Evolutionary conservation across 2,113 vertebrate genomes (phyloP).

Genomic region (Nycticorax nycticorax): DNA sequence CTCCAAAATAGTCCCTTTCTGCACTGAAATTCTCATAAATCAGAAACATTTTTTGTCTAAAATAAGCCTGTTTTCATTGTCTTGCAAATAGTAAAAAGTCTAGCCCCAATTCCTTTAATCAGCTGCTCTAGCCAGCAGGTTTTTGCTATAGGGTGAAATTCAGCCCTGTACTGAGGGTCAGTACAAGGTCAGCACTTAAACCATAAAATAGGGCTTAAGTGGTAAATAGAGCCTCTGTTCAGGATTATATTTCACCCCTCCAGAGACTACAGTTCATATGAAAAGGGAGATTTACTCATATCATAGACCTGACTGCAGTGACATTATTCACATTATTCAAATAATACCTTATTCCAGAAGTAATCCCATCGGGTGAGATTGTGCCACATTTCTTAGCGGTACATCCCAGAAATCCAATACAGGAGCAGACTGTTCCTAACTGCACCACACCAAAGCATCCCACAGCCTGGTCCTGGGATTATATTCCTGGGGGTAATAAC

Average conservation of each 20-base stretch:
- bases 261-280: conserved; percentile 19
- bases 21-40: conserved; percentile 48
- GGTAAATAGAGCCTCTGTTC: conserved; percentile 59
- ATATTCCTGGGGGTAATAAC: background rate
- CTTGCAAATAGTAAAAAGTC: conserved; percentile 36
- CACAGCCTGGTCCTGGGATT: background rate
- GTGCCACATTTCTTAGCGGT: background rate
- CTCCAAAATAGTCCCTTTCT: conserved; percentile 50
- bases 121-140: background rate
- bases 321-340: background rate
- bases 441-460: background rate
- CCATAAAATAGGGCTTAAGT: conserved; percentile 65
- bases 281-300: conserved; percentile 42
- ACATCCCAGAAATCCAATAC: background rate
- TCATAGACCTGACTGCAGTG: background rate
- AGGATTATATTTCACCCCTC: conserved; percentile 50
- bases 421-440: background rate
- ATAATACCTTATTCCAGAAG: background rate
- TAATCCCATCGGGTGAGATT: background rate
- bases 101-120: conserved; percentile 43
- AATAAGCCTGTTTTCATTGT: conserved; percentile 53
- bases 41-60: conserved; percentile 44
- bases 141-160: conserved; percentile 42
- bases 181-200: conserved; percentile 56
- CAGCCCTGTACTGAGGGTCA: conserved; percentile 42